phyloP scores from a whole-genome alignment of 2,888 invertebrate species.

The Cheilosia soror region DNA sequence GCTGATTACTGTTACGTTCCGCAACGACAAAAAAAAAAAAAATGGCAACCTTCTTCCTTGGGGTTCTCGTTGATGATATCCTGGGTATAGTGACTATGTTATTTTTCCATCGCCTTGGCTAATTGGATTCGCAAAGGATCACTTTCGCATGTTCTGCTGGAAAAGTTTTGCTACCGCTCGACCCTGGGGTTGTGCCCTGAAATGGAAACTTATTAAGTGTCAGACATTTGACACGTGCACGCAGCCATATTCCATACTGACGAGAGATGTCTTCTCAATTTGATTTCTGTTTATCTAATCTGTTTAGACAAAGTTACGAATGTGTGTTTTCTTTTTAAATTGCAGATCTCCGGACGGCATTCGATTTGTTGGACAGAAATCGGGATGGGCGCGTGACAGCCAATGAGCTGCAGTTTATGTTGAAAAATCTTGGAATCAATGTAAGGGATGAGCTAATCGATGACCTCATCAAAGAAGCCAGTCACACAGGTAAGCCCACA shows the following conservation, averaged over 20 bases:
- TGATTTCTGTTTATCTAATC: background rate
- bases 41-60: constrained; percentile 9
- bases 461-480: constrained; percentile 90
- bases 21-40: constrained; percentile 1
- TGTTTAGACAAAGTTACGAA: background rate
- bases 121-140: constrained; percentile 51
- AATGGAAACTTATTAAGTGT: constrained; percentile 43
- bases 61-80: background rate
- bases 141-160: constrained; percentile 7
- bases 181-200: constrained; percentile 7
- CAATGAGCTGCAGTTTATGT: constrained; percentile 91
- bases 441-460: constrained; percentile 90
- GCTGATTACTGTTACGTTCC: constrained; percentile 23
- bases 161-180: constrained; percentile 23
- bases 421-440: constrained; percentile 90
- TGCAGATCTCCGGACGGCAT: constrained; percentile 91
- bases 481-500: constrained; percentile 87
- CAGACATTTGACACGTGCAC: constrained; percentile 17
- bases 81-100: constrained; percentile 15
- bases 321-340: constrained; percentile 75
- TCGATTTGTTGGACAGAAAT: constrained; percentile 90
- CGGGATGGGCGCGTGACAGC: constrained; percentile 91
- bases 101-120: constrained; percentile 43
- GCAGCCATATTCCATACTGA: background rate
- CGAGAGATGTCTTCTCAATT: background rate